These are phyloP conservation scores for Montipora capitata DNA, from an alignment of 92 coral and sea anemone species.

Conservation along the genomic window DNA sequence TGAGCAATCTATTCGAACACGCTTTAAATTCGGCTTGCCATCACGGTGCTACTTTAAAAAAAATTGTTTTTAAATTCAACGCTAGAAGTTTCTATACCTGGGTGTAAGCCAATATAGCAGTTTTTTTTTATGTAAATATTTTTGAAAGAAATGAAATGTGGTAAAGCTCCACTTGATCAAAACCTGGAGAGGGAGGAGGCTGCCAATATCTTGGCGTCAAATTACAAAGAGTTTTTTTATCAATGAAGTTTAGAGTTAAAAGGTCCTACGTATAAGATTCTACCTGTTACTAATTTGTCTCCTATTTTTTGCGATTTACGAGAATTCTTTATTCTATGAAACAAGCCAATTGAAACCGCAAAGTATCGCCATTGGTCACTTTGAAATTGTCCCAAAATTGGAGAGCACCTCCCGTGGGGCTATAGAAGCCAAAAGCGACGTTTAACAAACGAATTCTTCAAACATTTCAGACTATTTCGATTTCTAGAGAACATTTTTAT, in stretches of 20 bases:
- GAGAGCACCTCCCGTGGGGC: neutral
- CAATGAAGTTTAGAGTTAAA: neutral
- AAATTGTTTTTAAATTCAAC: no score
- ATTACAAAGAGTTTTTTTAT: no score
- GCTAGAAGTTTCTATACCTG: neutral
- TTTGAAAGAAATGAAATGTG: neutral
- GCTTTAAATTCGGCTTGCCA: no score
- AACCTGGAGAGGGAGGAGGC: neutral
- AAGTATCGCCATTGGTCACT: constrained; percentile 20
- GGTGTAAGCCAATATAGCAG: neutral
- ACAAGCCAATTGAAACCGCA: constrained; percentile 28
- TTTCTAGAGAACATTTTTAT: neutral
- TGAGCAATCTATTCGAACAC: no score
- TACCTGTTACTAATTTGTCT: neutral
- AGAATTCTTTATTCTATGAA: neutral
- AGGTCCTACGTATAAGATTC: neutral
- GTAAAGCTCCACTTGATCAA: neutral
- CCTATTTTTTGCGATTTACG: neutral
- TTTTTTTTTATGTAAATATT: neutral
- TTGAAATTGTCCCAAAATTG: constrained; percentile 43
- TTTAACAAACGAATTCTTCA: no score
- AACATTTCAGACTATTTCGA: no score
- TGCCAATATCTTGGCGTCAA: neutral
- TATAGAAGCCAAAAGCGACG: neutral
- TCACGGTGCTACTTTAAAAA: no score